A percentile compares a stretch with the other conserved stretches of the same genome.
Evolutionary conservation across 2,888 invertebrate genomes (phyloP).

Genomic region (Mythimna ferrago): DNA sequence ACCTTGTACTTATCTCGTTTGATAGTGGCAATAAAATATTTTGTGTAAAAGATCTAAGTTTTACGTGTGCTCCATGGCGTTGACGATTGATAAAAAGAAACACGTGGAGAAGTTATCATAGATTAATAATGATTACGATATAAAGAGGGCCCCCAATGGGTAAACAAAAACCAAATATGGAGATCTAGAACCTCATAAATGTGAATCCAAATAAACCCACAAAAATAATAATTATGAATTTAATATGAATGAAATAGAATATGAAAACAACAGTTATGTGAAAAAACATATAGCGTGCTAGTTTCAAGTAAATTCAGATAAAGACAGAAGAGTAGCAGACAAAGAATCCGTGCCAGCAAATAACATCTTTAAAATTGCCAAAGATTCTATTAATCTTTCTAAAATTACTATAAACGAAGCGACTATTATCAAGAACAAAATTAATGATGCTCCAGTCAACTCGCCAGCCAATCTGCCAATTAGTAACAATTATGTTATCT

Average conservation of each 20-base stretch:
- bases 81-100: conserved; percentile 37
- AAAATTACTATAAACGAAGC: background rate
- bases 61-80: conserved; percentile 19
- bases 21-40: conserved; percentile 49
- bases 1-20: conserved; percentile 54
- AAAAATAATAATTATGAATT: background rate
- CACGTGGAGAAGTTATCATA: conserved; percentile 40
- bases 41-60: conserved; percentile 15
- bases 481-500: conserved; percentile 54
- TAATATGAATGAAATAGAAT: background rate
- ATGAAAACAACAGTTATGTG: background rate
- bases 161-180: conserved; percentile 9
- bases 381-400: background rate
- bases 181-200: background rate
- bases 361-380: background rate
- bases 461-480: conserved; percentile 41
- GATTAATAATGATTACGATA: conserved; percentile 50
- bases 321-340: no score
- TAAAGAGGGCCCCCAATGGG: conserved; percentile 39
- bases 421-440: conserved; percentile 19
- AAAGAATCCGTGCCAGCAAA: background rate
- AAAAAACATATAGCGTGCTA: background rate
- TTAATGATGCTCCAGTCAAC: conserved; percentile 45
- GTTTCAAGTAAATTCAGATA: background rate
- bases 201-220: background rate